Base-by-base conservation (phyloP, 2,113 vertebrate species). In the Hyla sarda region DNA sequence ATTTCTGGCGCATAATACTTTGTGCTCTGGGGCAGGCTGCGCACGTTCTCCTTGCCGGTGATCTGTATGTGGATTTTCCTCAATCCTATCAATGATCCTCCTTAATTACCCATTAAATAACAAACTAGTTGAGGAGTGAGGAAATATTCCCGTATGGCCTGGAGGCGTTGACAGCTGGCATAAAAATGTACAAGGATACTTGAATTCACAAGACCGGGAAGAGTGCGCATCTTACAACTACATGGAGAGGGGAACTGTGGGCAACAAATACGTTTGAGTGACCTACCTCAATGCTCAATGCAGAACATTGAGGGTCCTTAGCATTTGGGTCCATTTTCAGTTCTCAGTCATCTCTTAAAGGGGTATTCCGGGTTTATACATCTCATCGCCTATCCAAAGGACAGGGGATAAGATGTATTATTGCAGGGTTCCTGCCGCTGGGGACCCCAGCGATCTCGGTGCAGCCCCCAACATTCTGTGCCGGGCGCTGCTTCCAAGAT, bases 61-160 rank as follows among this genome's bases (percentile, higher is more conserved):
- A 52, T 52, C 45, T 83, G 32, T 72, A 25, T 67, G 65, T 73
- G 58, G 65, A 30, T 85, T 85, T 58, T 85, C 56, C 76, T 47
- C 52, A 77, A 69, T 48, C 56, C 74, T 78, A 65, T 85, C 73
- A 85, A 65, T 74, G 69, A 85, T 58, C 83, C 45, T n/a, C 83
- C 83, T 34, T 85, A 67, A 78, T 85, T 67, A 69, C 28, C 83
- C 74, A 77, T 77, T 78, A 77, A 85, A 84, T 62, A 84, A 85
- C 83, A 85, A 85, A 65, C 73, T 76, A 45, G 73, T 77, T 62
- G 62, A 62, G 56, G 75, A 84, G 54, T 62, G 50, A 48, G 37
- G 73, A 84, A 75, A 62, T 76, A 41, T 75, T 58, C 73, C 76
- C 45, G 73, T 62, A 60, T 76, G 83, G 65, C 54, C 47, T 47